phyloP scores from a whole-genome alignment of 2,797 vertebrate genomes.

The Spinus pinus region DNA sequence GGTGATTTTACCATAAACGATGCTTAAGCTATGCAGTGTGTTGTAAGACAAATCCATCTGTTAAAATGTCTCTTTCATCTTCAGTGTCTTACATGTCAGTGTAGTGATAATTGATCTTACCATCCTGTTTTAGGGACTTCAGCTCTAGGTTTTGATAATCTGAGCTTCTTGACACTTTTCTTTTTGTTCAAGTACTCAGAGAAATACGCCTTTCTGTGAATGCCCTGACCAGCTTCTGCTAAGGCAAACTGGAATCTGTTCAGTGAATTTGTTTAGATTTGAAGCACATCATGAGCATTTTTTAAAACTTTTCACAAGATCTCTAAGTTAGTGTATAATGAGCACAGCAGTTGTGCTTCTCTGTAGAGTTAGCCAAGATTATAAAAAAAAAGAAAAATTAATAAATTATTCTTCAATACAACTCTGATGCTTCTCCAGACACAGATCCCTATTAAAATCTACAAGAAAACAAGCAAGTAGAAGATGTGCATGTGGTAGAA shows the following conservation, averaged over 20 bases:
- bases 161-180: neutral
- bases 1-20: neutral
- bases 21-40: neutral
- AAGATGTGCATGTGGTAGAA: neutral
- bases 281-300: neutral
- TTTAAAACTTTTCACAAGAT: neutral
- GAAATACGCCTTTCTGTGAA: neutral
- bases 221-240: neutral
- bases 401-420: neutral
- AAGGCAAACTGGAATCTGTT: neutral
- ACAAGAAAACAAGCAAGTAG: neutral
- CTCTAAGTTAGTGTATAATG: neutral
- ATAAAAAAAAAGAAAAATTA: neutral
- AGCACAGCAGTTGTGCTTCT: neutral
- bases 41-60: neutral
- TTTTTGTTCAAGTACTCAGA: neutral
- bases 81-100: neutral
- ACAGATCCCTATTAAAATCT: neutral
- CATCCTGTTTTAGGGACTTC: neutral
- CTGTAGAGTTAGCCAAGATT: neutral
- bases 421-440: neutral
- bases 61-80: neutral
- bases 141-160: neutral
- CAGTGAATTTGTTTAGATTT: neutral
- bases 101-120: neutral